phyloP scores from a whole-genome alignment of 2,888 invertebrate genomes.

The Sturmia bella region DNA sequence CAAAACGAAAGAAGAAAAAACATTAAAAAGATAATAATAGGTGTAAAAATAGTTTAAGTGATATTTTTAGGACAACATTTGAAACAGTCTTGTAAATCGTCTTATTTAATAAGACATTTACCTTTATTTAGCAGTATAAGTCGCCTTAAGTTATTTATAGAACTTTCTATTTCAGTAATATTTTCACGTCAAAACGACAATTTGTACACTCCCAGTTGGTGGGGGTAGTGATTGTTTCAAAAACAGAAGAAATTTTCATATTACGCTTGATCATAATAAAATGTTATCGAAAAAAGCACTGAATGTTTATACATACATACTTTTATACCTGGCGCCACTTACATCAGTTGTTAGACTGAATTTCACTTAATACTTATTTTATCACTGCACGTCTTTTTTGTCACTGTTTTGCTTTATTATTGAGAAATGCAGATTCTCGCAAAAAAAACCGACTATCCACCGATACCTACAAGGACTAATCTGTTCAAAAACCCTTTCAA shows the following conservation, averaged over 20 bases:
- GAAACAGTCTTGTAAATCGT: not conserved
- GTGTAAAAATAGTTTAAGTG: not conserved
- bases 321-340: no score
- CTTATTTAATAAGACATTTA: not conserved
- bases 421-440: no score
- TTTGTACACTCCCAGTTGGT: conserved; percentile 1
- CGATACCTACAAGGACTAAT: no score
- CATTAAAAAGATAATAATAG: not conserved
- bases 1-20: not conserved
- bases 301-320: no score
- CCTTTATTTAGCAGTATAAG: not conserved
- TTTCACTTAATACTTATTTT: no score
- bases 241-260: conserved; percentile 15
- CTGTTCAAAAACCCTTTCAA: no score
- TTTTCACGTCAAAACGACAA: not conserved
- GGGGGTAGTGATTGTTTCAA: no score
- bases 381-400: no score
- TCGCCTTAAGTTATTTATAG: not conserved
- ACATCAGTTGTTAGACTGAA: no score
- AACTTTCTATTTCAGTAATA: conserved; percentile 32
- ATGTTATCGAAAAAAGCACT: no score
- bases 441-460: no score
- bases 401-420: no score
- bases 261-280: not conserved
- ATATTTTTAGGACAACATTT: not conserved